Conservation (phyloP, 2,888 invertebrate species). For the Lithophane leautieri region DNA sequence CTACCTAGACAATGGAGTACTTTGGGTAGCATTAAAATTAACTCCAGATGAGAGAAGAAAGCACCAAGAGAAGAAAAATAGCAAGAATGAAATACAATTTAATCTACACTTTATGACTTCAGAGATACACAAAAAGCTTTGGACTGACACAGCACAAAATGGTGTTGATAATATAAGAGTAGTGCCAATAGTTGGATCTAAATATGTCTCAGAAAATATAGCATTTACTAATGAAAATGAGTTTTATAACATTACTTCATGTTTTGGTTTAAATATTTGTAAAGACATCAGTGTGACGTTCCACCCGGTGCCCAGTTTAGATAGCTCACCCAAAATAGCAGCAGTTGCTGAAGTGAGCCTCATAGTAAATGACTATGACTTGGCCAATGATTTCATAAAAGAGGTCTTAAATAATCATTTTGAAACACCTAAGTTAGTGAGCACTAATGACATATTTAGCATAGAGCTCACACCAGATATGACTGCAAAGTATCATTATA, state of each 20-base stretch:
- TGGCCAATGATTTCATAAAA: slow-evolving; percentile 89
- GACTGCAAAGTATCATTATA: slow-evolving; percentile 82
- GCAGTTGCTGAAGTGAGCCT: slow-evolving; percentile 82
- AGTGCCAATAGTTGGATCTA: slow-evolving; percentile 82
- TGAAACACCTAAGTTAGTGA: slow-evolving; percentile 91
- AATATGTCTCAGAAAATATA: slow-evolving; percentile 74
- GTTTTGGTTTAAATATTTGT: slow-evolving; percentile 74
- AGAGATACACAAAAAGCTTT: slow-evolving; percentile 83
- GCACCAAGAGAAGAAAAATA: slow-evolving; percentile 69
- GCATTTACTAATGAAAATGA: slow-evolving; percentile 82
- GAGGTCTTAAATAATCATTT: slow-evolving; percentile 92
- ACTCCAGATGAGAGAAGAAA: slow-evolving; percentile 75
- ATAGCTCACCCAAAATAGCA: slow-evolving; percentile 85
- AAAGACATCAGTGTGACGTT: slow-evolving; percentile 78
- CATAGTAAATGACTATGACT: slow-evolving; percentile 83
- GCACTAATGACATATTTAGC: slow-evolving; percentile 91
- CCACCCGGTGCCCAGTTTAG: slow-evolving; percentile 81
- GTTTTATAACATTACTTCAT: slow-evolving; percentile 77
- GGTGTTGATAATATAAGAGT: slow-evolving; percentile 78
- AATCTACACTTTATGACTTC: slow-evolving; percentile 80
- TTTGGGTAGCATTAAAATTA: slow-evolving; percentile 85
- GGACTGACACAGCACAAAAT: slow-evolving; percentile 72
- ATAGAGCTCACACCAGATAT: slow-evolving; percentile 90
- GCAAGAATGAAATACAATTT: slow-evolving; percentile 72
- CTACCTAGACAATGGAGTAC: slow-evolving; percentile 84